Evolutionary conservation across 2,888 invertebrate species (phyloP).

Genomic region (Notodonta dromedarius): DNA sequence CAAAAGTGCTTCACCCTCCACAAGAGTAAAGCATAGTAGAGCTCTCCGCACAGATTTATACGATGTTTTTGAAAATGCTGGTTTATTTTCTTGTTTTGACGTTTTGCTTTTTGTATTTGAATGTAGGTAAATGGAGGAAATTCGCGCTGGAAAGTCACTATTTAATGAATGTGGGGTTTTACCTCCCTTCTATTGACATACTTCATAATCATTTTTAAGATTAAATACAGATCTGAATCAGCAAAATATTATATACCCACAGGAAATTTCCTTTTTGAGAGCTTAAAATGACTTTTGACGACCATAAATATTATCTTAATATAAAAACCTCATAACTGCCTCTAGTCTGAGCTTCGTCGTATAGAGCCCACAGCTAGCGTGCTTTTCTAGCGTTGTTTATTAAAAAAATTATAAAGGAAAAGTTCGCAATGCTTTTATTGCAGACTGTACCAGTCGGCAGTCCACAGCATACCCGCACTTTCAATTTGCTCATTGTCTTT

Average conservation of each 20-base stretch:
- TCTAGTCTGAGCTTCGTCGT: background rate
- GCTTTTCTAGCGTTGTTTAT: no score
- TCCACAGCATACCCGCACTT: slow-evolving; percentile 32
- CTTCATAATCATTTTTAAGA: no score
- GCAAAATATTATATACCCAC: no score
- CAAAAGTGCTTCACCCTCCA: slow-evolving; percentile 32
- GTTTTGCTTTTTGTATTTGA: background rate
- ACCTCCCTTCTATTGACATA: no score
- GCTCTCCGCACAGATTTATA: slow-evolving; percentile 20
- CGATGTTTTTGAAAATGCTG: slow-evolving; percentile 7
- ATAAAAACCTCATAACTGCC: no score
- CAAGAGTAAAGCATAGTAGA: slow-evolving; percentile 26
- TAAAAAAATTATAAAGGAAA: background rate
- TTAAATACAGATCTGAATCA: no score
- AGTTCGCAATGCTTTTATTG: slow-evolving; percentile 15
- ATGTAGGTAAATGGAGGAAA: background rate
- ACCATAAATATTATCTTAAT: no score
- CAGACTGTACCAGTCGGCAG: slow-evolving; percentile 20
- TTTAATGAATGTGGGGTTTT: no score
- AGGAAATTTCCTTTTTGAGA: no score
- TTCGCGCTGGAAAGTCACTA: background rate
- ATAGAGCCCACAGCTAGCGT: background rate
- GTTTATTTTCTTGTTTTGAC: slow-evolving; percentile 6
- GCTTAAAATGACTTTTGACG: no score
- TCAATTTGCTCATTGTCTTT: slow-evolving; percentile 58